Base-by-base conservation (phyloP, 2,113 vertebrate species). In the Noturus placidus region DNA sequence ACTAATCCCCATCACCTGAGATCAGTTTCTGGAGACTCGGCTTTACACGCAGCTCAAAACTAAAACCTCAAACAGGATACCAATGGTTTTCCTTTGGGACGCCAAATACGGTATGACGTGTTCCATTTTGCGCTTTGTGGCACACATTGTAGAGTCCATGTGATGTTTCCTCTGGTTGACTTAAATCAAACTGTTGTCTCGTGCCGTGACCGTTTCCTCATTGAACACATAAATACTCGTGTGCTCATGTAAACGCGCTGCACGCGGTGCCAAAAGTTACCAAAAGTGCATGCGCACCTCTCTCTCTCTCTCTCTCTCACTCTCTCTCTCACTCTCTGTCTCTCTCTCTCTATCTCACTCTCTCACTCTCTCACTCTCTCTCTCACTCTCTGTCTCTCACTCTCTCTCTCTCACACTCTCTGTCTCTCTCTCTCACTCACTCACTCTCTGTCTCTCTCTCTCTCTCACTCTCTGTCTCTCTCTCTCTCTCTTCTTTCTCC, bases 21-120 rank as follows among this genome's bases (percentile, higher is more conserved):
- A 20, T 14, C 15, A 15, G 7, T 13, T 3, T n/a, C 6, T 82
- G 50, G 27, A 30, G 14, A 87, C 38, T 61, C 69, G 57, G 6
- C 67, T 35, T 59, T 74, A 72, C 63, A 27, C 79, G 10, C 56
- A 84, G 52, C 4, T 56, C 78, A 46, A 59, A 82, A 72, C 17
- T 17, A 50, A 38, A 42, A 54, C 38, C 46, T 82, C 87, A 52
- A 82, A 87, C 1, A 35, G 90, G 82, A 91, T 93, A 91, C 92
- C 92, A 93, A 96, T 96, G 95, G 95, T 96, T 91, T 96, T 96
- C 92, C 95, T 95, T 88, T 96, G 95, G 95, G 95, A 96, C 93
- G 92, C 95, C 7, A 96, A 96, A 94, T 96, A 96, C 95, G 95
- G 95, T 96, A 92, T 46, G 89, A 74, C 46, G 13, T 15, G 27